Evolutionary conservation across 2,797 vertebrate genomes (phyloP).

Genomic region (Hapalemur alaotrensis): DNA sequence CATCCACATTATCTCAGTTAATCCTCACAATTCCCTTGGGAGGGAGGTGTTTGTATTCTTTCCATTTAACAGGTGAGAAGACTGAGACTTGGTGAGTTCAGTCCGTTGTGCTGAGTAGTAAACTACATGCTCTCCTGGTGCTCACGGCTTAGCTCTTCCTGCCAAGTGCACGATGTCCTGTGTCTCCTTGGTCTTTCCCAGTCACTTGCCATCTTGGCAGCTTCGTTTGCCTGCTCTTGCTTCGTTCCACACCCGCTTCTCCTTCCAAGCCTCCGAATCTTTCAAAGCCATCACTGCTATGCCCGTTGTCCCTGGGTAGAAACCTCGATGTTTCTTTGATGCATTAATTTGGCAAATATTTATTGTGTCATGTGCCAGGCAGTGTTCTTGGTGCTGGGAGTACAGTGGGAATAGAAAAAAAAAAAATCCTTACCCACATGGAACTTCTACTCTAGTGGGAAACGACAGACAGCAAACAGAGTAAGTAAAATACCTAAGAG

Average conservation of each 20-base stretch:
- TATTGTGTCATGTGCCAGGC: neutral
- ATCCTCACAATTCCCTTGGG: neutral
- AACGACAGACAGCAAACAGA: neutral
- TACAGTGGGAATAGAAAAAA: neutral
- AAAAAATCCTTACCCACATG: neutral
- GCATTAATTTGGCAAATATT: neutral
- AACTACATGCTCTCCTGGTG: neutral
- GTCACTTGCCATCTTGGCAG: neutral
- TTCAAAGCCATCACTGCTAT: neutral
- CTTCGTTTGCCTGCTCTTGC: neutral
- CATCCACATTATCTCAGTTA: neutral
- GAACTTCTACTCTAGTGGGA: neutral
- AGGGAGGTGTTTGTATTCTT: neutral
- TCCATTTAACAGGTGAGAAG: neutral
- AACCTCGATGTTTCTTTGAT: neutral
- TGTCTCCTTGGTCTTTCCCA: neutral
- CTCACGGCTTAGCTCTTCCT: neutral
- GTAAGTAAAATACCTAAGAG: neutral
- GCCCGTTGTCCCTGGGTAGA: neutral
- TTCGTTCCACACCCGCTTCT: neutral
- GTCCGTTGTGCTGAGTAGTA: neutral
- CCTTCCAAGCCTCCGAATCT: neutral
- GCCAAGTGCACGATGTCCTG: neutral
- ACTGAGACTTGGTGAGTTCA: neutral
- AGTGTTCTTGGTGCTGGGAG: neutral